A percentile compares a stretch with the other conserved stretches of the same genome.
These are phyloP conservation scores for Limnodromus scolopaceus DNA, from an alignment of 2,797 vertebrate genomes.

Conservation along the genomic window DNA sequence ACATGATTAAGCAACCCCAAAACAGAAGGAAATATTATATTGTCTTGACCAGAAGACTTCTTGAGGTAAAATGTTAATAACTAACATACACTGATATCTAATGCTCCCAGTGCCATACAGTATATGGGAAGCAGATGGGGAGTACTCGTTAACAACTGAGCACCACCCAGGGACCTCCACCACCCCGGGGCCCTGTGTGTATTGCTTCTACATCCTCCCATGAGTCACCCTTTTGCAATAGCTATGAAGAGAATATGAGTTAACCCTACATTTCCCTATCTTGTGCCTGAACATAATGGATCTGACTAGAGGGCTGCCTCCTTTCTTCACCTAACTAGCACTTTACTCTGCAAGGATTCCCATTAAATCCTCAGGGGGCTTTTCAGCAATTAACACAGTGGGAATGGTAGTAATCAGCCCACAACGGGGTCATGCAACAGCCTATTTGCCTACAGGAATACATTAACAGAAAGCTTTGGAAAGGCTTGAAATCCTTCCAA, in stretches of 20 bases:
- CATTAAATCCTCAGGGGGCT: constrained; percentile 3
- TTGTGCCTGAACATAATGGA: neutral
- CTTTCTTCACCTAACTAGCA: neutral
- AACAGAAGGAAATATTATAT: neutral
- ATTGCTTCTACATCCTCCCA: neutral
- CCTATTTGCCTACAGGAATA: neutral
- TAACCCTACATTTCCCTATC: neutral
- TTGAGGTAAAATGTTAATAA: neutral
- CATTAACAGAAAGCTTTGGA: neutral
- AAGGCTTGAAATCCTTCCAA: constrained; percentile 14
- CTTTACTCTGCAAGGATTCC: neutral
- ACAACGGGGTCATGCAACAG: neutral
- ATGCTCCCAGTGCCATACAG: neutral
- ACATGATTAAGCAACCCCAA: neutral
- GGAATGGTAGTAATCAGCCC: neutral
- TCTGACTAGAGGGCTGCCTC: neutral
- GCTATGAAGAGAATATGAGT: fast-evolving
- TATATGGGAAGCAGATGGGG: neutral
- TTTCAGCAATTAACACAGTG: constrained; percentile 34
- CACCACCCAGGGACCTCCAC: neutral
- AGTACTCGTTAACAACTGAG: neutral
- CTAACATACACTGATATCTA: too few species aligned
- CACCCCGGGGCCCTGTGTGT: neutral
- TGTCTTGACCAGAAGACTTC: neutral
- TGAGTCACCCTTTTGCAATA: neutral